A percentile compares a stretch with the other conserved stretches of the same genome.
phyloP scores from a whole-genome alignment of 2,113 vertebrate genomes.

The Pitta sordida region DNA sequence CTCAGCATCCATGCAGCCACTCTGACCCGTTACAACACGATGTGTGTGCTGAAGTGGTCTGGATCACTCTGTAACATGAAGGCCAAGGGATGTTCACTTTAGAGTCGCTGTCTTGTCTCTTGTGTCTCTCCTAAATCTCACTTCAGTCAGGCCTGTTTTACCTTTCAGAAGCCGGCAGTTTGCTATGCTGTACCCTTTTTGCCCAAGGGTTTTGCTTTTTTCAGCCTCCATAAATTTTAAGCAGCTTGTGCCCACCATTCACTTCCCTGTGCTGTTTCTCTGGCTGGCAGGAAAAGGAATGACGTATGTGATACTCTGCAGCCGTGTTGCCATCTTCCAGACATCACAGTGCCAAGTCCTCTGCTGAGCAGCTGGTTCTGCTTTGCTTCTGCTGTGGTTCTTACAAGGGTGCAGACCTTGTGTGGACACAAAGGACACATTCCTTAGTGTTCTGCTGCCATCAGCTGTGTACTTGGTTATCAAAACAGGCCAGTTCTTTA shows the following conservation, averaged over 20 bases:
- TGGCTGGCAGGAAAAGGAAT: neutral
- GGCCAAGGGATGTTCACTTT: neutral
- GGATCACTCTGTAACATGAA: rapidly evolving
- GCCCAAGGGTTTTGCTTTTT: neutral
- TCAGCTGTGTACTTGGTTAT: neutral
- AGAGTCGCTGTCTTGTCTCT: neutral
- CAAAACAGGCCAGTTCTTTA: neutral
- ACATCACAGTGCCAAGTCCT: rapidly evolving
- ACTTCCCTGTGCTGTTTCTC: neutral
- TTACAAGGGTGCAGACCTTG: rapidly evolving
- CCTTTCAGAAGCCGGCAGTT: neutral
- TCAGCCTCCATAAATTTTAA: neutral
- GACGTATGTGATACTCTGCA: rapidly evolving
- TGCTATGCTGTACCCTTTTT: neutral
- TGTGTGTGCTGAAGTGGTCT: neutral
- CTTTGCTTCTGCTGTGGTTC: neutral
- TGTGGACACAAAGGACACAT: rapidly evolving
- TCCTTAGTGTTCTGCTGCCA: neutral
- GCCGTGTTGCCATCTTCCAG: neutral
- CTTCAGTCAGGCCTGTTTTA: neutral
- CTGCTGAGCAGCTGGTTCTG: neutral
- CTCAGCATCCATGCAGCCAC: neutral
- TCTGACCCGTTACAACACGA: rapidly evolving
- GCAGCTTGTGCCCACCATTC: neutral
- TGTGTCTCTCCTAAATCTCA: neutral